Percentiles rank a stretch among this genome's conserved stretches.
These are phyloP conservation scores for Axis porcinus DNA, from an alignment of 2,113 vertebrate species.

Conservation along the genomic window DNA sequence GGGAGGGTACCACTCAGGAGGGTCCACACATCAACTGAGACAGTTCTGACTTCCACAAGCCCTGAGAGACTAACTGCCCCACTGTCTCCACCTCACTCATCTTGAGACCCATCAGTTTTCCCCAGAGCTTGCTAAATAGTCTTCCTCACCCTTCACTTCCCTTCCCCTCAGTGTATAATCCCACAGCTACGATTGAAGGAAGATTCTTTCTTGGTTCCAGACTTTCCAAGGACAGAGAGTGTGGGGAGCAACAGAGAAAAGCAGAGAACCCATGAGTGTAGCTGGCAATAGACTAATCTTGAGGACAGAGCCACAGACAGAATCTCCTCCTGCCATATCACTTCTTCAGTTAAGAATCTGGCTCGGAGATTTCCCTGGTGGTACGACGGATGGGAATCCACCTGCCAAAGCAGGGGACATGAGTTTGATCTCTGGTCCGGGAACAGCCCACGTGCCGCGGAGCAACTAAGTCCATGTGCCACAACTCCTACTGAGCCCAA, in stretches of 20 bases:
- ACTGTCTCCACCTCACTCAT: too few relatives aligned
- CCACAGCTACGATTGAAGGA: neutral
- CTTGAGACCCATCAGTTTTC: neutral
- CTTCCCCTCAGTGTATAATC: neutral
- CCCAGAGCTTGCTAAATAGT: neutral
- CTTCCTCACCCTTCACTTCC: neutral
- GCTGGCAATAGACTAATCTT: neutral
- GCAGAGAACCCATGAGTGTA: neutral
- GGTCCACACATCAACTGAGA: neutral
- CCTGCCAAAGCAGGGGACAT: neutral
- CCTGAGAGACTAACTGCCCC: neutral
- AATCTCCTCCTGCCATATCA: neutral
- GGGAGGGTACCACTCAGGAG: too few relatives aligned
- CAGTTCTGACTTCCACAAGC: neutral
- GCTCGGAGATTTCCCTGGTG: neutral
- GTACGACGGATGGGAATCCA: neutral
- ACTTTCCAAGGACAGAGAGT: neutral
- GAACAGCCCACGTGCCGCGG: rapidly evolving
- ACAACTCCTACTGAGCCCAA: neutral
- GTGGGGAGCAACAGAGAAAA: neutral
- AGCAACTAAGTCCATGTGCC: neutral
- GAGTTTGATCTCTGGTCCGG: neutral
- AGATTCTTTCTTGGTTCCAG: neutral
- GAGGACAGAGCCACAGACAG: neutral
- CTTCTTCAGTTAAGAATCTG: neutral